Conservation (phyloP, 2,888 invertebrate genomes). For the Leptopilina myrica region DNA sequence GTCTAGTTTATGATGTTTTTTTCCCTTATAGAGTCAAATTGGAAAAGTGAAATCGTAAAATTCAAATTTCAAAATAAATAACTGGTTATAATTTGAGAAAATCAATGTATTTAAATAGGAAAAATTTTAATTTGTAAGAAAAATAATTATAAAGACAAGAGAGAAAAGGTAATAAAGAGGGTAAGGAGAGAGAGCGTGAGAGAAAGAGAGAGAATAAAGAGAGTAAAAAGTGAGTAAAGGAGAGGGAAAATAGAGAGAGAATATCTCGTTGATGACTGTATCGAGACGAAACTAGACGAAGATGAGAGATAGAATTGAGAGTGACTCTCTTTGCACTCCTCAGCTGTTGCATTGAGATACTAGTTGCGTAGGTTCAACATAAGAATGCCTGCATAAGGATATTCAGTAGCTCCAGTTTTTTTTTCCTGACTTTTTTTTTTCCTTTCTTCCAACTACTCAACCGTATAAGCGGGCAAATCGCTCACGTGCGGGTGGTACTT, state of each 20-base stretch:
- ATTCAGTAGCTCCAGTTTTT: constrained; percentile 37
- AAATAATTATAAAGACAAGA: too few species aligned
- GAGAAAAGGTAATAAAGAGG: too few species aligned
- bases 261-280: constrained; percentile 22
- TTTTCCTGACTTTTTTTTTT: not conserved
- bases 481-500: constrained; percentile 52
- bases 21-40: too few species aligned
- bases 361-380: constrained; percentile 35
- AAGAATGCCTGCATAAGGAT: constrained; percentile 25
- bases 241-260: not conserved
- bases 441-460: not conserved
- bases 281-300: constrained; percentile 30
- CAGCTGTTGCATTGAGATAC: constrained; percentile 15
- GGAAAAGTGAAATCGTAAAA: too few species aligned
- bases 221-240: too few species aligned
- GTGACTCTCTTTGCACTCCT: not conserved
- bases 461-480: constrained; percentile 45
- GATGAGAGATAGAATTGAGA: constrained; percentile 34
- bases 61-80: too few species aligned
- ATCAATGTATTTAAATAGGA: too few species aligned
- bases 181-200: too few species aligned
- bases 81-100: too few species aligned
- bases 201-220: too few species aligned
- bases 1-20: too few species aligned
- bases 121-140: too few species aligned